Evolutionary conservation across 2,113 vertebrate genomes (phyloP), one percentile per base, ranked within the genome.

Genomic region (Actenoides lindsayi): DNA sequence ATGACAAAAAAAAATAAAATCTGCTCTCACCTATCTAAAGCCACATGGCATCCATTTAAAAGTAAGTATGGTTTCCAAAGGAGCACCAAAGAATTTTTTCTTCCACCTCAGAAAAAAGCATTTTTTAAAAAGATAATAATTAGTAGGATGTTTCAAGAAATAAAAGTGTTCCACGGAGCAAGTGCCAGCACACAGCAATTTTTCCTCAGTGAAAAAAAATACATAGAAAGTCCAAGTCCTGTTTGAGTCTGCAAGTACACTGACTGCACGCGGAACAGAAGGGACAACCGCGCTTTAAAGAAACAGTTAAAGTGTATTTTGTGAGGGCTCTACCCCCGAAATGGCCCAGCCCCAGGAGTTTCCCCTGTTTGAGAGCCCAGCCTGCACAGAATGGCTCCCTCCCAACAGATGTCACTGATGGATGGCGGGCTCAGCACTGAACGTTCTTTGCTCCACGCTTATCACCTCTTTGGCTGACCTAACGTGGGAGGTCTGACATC

Each of bases 341-440:
- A 75, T 19, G n/a, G 53, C 67, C 25, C 68, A 51, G 11, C 79
- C 60, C 37, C 21, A 31, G n/a, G 16, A 20, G 20, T 28, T 60
- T 75, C 33, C 48, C 19, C 33, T 73, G 41, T 41, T 90, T 83
- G 17, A 64, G 19, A 77, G 27, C 20, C 37, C 15, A 41, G 25
- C 37, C 57, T 51, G 27, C 35, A 77, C 24, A 62, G 33, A 10
- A 20, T 11, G 25, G 81, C 59, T 89, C 53, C 13, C n/a, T 81
- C 69, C 63, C 69, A 60, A 42, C 56, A 60, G 31, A 50, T 56
- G 46, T 41, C 70, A 56, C 39, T 42, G 31, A 41, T 19, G 65
- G 42, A 73, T n/a, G 44, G 44, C 0, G 7, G 27, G 50, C 60
- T 60, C 6, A 0, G 39, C 0, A 2, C 35, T 4, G 1, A 62